A percentile compares a stretch with the other conserved stretches of the same genome.
Conservation (phyloP, 2,113 vertebrate genomes). For the Eidolon helvum region DNA sequence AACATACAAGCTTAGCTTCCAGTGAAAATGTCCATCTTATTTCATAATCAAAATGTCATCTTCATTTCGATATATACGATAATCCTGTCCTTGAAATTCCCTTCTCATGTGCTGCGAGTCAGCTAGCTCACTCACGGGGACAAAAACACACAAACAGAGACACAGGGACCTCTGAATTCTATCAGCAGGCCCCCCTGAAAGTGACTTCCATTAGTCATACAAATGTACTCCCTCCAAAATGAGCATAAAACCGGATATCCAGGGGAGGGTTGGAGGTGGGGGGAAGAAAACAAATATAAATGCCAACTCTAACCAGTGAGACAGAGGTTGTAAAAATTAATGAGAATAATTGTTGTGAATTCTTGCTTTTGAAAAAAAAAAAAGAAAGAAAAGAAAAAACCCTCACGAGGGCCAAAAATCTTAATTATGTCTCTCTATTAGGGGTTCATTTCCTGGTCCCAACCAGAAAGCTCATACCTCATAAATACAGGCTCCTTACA, state of each 20-base stretch:
- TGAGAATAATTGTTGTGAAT: conserved; percentile 87
- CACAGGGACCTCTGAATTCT: not conserved
- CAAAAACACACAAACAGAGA: not conserved
- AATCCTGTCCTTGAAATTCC: not conserved
- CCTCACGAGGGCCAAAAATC: conserved; percentile 81
- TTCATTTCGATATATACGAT: not conserved
- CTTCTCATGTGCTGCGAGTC: no score
- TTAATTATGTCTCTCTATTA: conserved; percentile 88
- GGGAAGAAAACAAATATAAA: conserved; percentile 69
- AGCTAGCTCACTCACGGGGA: not conserved
- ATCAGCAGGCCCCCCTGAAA: not conserved
- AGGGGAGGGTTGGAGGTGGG: not conserved
- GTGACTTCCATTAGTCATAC: conserved; percentile 34
- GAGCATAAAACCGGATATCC: conserved; percentile 77
- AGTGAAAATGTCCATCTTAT: not conserved
- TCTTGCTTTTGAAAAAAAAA: conserved; percentile 78
- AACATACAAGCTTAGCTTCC: not conserved
- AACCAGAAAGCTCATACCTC: conserved; percentile 82
- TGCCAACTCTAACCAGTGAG: conserved; percentile 68
- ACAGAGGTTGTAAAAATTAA: conserved; percentile 87
- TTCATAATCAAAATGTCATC: not conserved
- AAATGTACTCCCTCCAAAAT: conserved; percentile 34
- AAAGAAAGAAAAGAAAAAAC: conserved; percentile 55
- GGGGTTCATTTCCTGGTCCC: conserved; percentile 86
- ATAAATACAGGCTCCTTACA: conserved; percentile 81